Conservation (phyloP, 2,113 vertebrate genomes). For the Catharus bicknelli region DNA sequence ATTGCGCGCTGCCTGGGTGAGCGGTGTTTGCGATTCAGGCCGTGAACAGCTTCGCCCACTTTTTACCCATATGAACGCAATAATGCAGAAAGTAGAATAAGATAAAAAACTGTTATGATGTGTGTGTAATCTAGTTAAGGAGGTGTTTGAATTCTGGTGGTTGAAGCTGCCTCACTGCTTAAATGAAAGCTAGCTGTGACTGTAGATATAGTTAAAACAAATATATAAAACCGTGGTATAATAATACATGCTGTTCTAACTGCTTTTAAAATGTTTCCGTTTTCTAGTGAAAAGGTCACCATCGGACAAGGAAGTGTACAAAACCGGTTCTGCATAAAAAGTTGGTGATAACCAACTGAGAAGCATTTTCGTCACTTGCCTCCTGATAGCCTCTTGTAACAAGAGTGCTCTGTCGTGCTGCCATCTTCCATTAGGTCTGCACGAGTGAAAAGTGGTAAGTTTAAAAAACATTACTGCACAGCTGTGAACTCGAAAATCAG, state of each 20-base stretch:
- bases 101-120: neutral
- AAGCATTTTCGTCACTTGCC: neutral
- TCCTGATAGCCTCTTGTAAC: neutral
- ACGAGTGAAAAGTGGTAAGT: conserved; percentile 18
- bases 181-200: fast-evolving
- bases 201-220: neutral
- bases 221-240: fast-evolving
- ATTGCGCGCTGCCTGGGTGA: fast-evolving
- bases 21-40: fast-evolving
- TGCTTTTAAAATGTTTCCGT: neutral
- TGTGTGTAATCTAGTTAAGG: fast-evolving
- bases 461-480: fast-evolving
- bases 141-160: neutral
- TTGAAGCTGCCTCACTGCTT: fast-evolving
- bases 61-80: fast-evolving
- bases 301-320: neutral
- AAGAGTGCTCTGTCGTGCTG: fast-evolving
- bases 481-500: neutral
- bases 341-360: neutral
- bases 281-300: conserved; percentile 28
- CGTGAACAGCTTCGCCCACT: fast-evolving
- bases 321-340: neutral
- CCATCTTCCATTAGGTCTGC: neutral
- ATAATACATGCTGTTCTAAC: neutral
- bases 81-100: neutral